Conservation (phyloP, 1,140 invertebrate genomes). For the Archivesica marissinica region DNA sequence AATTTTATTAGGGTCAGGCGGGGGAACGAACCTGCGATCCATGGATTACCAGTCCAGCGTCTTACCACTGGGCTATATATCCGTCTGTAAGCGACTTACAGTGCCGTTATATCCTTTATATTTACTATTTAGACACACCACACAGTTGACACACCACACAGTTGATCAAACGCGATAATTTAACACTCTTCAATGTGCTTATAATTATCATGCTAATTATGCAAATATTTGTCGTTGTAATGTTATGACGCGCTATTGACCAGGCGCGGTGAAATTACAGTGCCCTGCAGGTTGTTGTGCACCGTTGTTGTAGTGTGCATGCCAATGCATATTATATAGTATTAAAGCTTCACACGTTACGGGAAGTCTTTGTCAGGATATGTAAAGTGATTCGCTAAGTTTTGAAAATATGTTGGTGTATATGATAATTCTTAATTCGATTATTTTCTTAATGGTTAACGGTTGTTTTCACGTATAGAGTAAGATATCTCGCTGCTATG, state of each 20-base stretch:
- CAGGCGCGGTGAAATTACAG: not conserved
- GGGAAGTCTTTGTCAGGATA: not conserved
- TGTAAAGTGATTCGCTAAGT: conserved; percentile 29
- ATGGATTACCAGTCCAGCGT: too few relatives aligned
- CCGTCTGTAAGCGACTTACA: too few relatives aligned
- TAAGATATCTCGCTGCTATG: too few relatives aligned
- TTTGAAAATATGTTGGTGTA: conserved; percentile 19
- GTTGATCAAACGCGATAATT: too few relatives aligned
- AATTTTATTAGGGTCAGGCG: too few relatives aligned
- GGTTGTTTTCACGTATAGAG: conserved; percentile 2
- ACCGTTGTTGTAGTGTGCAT: not conserved
- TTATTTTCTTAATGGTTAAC: conserved; percentile 33
- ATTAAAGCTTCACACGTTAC: conserved; percentile 17
- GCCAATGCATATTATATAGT: not conserved
- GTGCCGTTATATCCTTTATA: too few relatives aligned
- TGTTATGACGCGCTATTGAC: conserved; percentile 6
- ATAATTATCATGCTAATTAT: not conserved
- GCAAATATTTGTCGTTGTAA: not conserved
- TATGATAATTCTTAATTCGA: conserved; percentile 12
- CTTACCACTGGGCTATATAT: too few relatives aligned
- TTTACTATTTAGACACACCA: too few relatives aligned
- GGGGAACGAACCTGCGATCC: too few relatives aligned
- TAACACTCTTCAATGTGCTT: too few relatives aligned
- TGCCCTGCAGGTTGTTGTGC: not conserved
- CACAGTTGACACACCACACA: too few relatives aligned